A percentile compares a stretch with the other conserved stretches of the same genome.
phyloP scores from a whole-genome alignment of 2,113 vertebrate species.

The Orycteropus afer region DNA sequence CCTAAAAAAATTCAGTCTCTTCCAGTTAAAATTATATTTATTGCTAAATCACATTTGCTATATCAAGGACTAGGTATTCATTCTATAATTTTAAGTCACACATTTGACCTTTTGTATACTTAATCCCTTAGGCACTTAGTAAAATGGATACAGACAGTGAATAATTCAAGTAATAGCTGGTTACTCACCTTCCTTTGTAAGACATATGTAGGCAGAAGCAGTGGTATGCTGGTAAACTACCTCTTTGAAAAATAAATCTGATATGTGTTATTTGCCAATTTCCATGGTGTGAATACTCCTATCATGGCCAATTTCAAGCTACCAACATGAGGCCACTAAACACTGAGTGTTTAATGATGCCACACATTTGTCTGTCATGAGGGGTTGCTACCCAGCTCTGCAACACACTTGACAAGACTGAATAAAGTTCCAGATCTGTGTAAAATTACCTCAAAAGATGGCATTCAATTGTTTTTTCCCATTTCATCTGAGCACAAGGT shows the following conservation, averaged over 20 bases:
- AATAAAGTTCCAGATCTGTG: not conserved
- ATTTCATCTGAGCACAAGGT: not conserved
- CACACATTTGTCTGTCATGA: accelerated
- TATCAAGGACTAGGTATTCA: not conserved
- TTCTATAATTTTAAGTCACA: not conserved
- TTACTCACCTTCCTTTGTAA: not conserved
- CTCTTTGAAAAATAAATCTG: not conserved
- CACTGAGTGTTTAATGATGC: too few species aligned
- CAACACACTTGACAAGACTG: not conserved
- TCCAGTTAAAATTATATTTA: not conserved
- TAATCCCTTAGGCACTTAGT: conserved; percentile 12
- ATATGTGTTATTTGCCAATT: not conserved
- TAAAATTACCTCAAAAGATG: not conserved
- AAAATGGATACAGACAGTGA: not conserved
- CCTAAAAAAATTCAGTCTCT: not conserved
- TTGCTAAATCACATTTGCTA: not conserved
- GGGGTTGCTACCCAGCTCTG: not conserved
- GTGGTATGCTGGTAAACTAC: not conserved
- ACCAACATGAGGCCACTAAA: not conserved
- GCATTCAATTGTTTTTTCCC: not conserved
- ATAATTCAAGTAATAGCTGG: conserved; percentile 9
- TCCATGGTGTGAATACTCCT: not conserved
- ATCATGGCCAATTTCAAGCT: not conserved
- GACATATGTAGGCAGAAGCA: not conserved
- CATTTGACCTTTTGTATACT: not conserved